A percentile compares a stretch with the other conserved stretches of the same genome.
phyloP scores from a whole-genome alignment of 1,140 invertebrate genomes.

The Anastatus disparis region DNA sequence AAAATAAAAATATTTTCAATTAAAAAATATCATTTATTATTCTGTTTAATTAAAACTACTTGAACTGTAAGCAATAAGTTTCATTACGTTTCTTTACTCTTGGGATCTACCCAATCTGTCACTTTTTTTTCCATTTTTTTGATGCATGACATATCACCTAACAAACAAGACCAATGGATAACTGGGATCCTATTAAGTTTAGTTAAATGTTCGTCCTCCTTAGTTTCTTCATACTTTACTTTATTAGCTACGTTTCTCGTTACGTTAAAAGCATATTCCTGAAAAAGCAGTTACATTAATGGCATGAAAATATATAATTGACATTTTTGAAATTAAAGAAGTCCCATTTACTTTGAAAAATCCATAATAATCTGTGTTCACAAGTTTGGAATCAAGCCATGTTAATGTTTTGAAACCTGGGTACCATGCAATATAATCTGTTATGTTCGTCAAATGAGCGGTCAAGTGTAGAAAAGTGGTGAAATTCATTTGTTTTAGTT shows the following conservation, averaged over 20 bases:
- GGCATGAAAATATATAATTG: too few relatives aligned
- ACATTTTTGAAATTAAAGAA: background rate
- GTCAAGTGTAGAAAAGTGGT: conserved; percentile 69
- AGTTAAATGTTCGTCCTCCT: conserved; percentile 68
- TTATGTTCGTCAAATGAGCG: conserved; percentile 72
- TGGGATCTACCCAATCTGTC: conserved; percentile 71
- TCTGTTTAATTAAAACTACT: background rate
- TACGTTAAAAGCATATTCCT: conserved; percentile 22
- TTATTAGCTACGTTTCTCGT: conserved; percentile 12
- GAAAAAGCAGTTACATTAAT: too few relatives aligned
- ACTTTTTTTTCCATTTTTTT: conserved; percentile 71
- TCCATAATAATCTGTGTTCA: conserved; percentile 3
- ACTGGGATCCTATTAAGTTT: conserved; percentile 74
- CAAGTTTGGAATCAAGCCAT: conserved; percentile 30
- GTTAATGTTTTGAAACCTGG: conserved; percentile 67
- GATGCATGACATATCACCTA: conserved; percentile 73
- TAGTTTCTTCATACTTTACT: conserved; percentile 29
- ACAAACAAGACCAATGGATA: conserved; percentile 72
- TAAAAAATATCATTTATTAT: too few relatives aligned
- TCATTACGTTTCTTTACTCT: conserved; percentile 59
- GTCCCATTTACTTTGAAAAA: conserved; percentile 41
- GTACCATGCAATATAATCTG: conserved; percentile 74
- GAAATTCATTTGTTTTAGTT: conserved; percentile 67
- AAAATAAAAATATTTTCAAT: conserved; percentile 20
- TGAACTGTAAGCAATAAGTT: too few relatives aligned